phyloP scores from a whole-genome alignment of 92 coral and sea anemone species.

The Bergia puertoricense region DNA sequence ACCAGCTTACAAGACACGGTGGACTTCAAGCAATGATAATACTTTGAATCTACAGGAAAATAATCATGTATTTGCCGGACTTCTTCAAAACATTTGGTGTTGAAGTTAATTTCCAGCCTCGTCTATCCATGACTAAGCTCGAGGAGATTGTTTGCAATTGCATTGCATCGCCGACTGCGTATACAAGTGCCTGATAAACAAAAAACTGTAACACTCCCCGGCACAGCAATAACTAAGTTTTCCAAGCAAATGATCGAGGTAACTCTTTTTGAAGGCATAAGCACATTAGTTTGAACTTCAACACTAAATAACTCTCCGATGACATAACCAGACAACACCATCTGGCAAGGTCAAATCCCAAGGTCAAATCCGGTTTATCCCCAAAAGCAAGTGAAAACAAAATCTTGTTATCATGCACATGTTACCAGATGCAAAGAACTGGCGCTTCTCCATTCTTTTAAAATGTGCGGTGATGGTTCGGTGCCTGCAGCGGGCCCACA shows the following conservation, averaged over 20 bases:
- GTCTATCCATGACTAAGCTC: too few species aligned
- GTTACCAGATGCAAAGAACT: constrained; percentile 1
- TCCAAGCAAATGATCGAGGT: too few species aligned
- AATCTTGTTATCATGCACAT: background rate
- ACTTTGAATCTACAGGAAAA: background rate
- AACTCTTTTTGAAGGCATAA: background rate
- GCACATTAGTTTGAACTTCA: background rate
- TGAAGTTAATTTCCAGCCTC: background rate
- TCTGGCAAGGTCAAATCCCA: background rate
- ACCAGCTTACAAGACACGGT: background rate
- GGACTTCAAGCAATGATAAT: background rate
- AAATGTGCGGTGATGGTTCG: background rate
- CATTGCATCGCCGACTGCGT: background rate
- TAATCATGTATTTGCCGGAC: background rate
- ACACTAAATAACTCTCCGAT: background rate
- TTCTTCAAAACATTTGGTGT: background rate
- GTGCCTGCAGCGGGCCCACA: background rate
- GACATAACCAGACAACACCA: background rate
- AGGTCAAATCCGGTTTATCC: background rate
- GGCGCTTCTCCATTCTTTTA: too few species aligned
- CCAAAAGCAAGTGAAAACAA: background rate
- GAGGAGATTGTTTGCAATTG: too few species aligned
- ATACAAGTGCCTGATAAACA: background rate
- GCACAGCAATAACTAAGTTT: too few species aligned
- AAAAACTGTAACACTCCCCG: too few species aligned